phyloP scores from a whole-genome alignment of 2,113 vertebrate species.

The Saimiri boliviensis region DNA sequence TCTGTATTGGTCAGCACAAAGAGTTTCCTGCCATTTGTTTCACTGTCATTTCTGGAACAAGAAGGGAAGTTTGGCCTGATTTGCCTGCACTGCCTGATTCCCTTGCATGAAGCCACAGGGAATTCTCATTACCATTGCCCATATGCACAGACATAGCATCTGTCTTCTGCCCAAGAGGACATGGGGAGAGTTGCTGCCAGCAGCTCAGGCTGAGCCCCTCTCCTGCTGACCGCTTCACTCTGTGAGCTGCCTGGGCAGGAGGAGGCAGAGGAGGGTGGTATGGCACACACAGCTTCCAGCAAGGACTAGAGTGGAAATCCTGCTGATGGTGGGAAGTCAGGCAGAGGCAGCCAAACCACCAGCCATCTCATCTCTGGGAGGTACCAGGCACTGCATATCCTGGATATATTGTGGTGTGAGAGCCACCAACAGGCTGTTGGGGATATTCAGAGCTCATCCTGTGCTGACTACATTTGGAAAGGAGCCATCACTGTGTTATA shows the following conservation, averaged over 20 bases:
- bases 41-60: conserved; percentile 38
- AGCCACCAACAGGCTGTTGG: neutral
- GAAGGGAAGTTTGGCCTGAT: conserved; percentile 24
- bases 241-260: neutral
- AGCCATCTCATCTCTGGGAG: neutral
- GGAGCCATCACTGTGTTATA: rapidly evolving
- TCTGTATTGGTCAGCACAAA: conserved; percentile 9
- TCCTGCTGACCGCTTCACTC: conserved; percentile 4
- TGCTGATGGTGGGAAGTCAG: neutral
- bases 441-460: neutral
- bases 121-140: conserved; percentile 27
- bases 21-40: conserved; percentile 55
- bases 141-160: conserved; percentile 51
- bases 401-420: neutral
- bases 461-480: neutral
- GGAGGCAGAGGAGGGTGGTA: neutral
- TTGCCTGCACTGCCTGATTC: neutral
- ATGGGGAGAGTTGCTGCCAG: neutral
- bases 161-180: conserved; percentile 22
- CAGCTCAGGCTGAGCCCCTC: neutral
- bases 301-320: neutral
- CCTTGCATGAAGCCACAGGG: conserved; percentile 35
- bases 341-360: neutral
- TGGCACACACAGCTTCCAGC: neutral
- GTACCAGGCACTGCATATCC: neutral